phyloP scores from a whole-genome alignment of 1,140 invertebrate species.

The Dinothrombium tinctorium region DNA sequence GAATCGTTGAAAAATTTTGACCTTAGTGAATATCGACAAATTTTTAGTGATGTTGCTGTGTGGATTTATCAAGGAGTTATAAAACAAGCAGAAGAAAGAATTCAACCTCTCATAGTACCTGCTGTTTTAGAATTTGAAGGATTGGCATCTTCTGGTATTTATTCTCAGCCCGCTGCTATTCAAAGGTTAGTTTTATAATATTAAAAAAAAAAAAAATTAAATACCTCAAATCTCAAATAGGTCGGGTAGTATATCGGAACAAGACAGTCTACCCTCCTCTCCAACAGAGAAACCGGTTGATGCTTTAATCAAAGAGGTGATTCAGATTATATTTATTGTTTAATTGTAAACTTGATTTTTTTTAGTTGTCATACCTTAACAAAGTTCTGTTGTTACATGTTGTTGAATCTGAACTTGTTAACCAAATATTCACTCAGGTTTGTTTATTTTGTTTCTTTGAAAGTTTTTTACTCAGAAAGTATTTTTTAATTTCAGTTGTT shows the following conservation, averaged over 20 bases:
- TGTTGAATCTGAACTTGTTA: conserved; percentile 45
- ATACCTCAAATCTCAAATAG: no score
- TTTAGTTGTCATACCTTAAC: conserved; percentile 33
- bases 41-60: conserved; percentile 54
- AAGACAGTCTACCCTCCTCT: conserved; percentile 1
- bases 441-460: no score
- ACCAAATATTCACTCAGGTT: conserved; percentile 53
- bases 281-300: conserved; percentile 9
- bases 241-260: neutral
- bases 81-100: conserved; percentile 47
- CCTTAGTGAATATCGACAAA: conserved; percentile 59
- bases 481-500: conserved; percentile 38
- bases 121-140: conserved; percentile 80
- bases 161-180: conserved; percentile 4
- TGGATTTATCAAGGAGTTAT: conserved; percentile 49
- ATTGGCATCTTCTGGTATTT: conserved; percentile 10
- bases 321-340: no score
- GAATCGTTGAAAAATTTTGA: conserved; percentile 79
- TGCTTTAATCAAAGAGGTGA: conserved; percentile 9
- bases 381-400: conserved; percentile 39
- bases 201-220: no score
- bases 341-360: no score
- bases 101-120: conserved; percentile 62
- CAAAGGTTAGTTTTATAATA: conserved; percentile 5
- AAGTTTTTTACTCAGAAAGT: no score